phyloP scores from a whole-genome alignment of 2,113 vertebrate genomes.

The Nibea albiflora region DNA sequence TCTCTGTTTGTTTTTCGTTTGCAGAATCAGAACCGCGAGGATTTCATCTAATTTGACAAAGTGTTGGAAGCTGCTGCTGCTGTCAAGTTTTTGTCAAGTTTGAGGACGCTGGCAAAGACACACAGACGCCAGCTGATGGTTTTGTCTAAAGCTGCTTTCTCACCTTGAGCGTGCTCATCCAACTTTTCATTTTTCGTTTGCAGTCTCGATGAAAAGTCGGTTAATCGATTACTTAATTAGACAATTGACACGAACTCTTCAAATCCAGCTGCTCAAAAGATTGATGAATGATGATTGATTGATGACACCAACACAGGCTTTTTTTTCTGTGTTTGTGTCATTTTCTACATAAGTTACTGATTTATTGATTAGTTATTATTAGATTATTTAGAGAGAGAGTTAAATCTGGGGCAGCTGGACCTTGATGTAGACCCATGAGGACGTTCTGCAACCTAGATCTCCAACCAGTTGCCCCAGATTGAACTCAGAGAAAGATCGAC shows the following conservation, averaged over 20 bases:
- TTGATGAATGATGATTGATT: no score
- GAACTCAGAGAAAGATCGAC: no score
- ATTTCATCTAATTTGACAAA: background rate
- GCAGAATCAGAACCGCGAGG: background rate
- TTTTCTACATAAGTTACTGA: background rate
- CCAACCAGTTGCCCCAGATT: no score
- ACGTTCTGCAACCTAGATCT: no score
- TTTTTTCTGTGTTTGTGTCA: background rate
- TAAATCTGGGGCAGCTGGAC: no score
- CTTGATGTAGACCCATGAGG: no score
- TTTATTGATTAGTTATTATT: background rate
- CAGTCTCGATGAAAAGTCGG: background rate
- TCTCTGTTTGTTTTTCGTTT: background rate
- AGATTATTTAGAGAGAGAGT: no score
- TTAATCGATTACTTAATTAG: background rate
- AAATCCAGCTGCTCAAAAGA: background rate
- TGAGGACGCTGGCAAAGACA: background rate
- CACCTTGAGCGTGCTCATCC: background rate
- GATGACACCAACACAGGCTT: background rate
- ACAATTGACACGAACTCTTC: no score
- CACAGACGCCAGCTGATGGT: background rate
- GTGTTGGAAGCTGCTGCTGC: constrained; percentile 6
- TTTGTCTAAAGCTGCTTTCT: constrained; percentile 4
- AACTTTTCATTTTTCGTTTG: background rate
- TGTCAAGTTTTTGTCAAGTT: background rate